phyloP scores from a whole-genome alignment of 2,888 invertebrate species.

The Agonopterix heracliana region DNA sequence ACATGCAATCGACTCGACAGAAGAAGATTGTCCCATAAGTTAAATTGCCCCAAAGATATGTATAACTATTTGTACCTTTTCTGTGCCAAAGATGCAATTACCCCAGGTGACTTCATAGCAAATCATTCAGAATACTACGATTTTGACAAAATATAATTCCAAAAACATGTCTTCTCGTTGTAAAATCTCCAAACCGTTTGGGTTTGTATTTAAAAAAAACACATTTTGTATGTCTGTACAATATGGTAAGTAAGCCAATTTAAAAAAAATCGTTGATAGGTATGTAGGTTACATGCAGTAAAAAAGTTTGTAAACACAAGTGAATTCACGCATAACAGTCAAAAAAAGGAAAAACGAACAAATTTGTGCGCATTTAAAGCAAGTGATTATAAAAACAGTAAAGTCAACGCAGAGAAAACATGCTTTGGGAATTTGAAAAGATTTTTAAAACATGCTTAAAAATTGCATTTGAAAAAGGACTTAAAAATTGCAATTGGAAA shows the following conservation, averaged over 20 bases:
- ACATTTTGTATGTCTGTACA: conserved; percentile 4
- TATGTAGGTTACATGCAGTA: conserved; percentile 30
- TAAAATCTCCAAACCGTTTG: background rate
- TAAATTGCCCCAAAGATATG: too few species aligned
- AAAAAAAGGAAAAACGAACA: conserved; percentile 18
- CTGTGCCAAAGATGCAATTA: too few species aligned
- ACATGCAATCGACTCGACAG: too few species aligned
- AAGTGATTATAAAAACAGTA: conserved; percentile 43
- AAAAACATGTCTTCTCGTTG: conserved; percentile 47
- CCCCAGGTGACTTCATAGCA: too few species aligned
- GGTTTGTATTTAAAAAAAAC: background rate
- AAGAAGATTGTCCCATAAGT: too few species aligned
- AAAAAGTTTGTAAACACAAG: conserved; percentile 37
- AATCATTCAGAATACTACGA: too few species aligned
- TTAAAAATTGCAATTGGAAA: too few species aligned
- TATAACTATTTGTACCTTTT: too few species aligned
- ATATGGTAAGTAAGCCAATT: conserved; percentile 21
- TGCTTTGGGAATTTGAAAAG: conserved; percentile 41
- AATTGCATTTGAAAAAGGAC: background rate
- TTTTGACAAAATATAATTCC: background rate
- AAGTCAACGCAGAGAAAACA: conserved; percentile 54
- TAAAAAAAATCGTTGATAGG: conserved; percentile 8
- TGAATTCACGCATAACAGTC: conserved; percentile 31
- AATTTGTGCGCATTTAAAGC: conserved; percentile 39
- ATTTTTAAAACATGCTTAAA: conserved; percentile 36